Evolutionary conservation across 1,140 invertebrate genomes (phyloP).

Genomic region (Manduca sexta): DNA sequence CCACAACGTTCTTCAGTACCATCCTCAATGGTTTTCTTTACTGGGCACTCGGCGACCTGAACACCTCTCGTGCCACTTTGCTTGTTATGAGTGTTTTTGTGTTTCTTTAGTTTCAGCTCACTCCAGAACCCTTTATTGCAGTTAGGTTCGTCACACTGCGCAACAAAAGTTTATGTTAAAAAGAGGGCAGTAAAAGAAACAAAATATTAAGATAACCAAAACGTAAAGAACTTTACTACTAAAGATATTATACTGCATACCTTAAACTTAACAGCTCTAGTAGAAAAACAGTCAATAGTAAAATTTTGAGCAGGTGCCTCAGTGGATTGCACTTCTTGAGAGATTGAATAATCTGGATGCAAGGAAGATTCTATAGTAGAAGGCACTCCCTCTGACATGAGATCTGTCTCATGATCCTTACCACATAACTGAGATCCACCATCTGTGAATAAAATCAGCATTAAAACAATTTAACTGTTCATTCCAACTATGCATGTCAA

Average conservation of each 20-base stretch:
- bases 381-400: slow-evolving; percentile 23
- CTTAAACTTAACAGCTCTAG: slow-evolving; percentile 36
- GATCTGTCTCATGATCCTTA: slow-evolving; percentile 21
- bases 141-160: slow-evolving; percentile 61
- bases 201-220: too few species aligned
- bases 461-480: too few species aligned
- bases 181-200: too few species aligned
- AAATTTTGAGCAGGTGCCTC: slow-evolving; percentile 17
- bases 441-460: slow-evolving; percentile 18
- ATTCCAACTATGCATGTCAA: too few species aligned
- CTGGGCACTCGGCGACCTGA: slow-evolving; percentile 44
- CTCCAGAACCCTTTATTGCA: slow-evolving; percentile 55
- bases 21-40: slow-evolving; percentile 29
- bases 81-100: slow-evolving; percentile 50
- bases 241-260: too few species aligned
- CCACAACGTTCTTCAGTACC: slow-evolving; percentile 39
- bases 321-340: slow-evolving; percentile 2
- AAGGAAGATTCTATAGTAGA: slow-evolving; percentile 15
- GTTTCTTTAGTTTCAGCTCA: slow-evolving; percentile 54
- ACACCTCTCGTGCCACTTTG: slow-evolving; percentile 18
- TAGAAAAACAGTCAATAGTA: slow-evolving; percentile 24
- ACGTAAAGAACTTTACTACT: too few species aligned
- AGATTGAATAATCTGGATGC: slow-evolving; percentile 11
- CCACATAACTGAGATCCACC: slow-evolving; percentile 19
- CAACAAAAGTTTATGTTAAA: slow-evolving; percentile 12